Evolutionary conservation across 2,113 vertebrate species (phyloP).

Genomic region (Dromiciops gliroides): DNA sequence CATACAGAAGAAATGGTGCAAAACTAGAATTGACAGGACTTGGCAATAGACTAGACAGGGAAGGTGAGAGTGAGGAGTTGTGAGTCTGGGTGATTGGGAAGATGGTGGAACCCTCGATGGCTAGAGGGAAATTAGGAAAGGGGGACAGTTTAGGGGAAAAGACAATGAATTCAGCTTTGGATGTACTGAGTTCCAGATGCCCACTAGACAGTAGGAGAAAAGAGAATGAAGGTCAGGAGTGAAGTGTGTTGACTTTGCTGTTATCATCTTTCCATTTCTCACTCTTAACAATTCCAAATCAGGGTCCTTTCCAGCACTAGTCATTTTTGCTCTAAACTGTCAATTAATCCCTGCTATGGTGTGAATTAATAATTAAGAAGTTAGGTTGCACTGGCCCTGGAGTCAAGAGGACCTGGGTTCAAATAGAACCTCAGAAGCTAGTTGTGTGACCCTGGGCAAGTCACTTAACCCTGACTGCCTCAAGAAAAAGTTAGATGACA

Average conservation of each 20-base stretch:
- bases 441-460: not conserved
- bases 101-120: not conserved
- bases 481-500: not conserved
- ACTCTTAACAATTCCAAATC: not conserved
- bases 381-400: not conserved
- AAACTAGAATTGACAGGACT: not conserved
- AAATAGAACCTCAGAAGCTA: not conserved
- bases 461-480: not conserved
- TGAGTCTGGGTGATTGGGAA: not conserved
- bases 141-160: not conserved
- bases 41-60: too few species aligned
- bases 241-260: not conserved
- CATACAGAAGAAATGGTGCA: not conserved
- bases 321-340: not conserved
- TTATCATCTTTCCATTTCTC: not conserved
- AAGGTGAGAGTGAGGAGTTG: not conserved
- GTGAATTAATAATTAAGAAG: not conserved
- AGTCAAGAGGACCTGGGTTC: not conserved
- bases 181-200: too few species aligned
- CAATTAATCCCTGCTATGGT: not conserved
- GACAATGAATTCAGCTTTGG: not conserved
- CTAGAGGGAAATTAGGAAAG: not conserved
- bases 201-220: not conserved
- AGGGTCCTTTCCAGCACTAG: not conserved
- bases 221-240: not conserved